Percentiles rank a stretch among this genome's conserved stretches.
Evolutionary conservation across 2,113 vertebrate species (phyloP).

Genomic region (Lonchura striata): DNA sequence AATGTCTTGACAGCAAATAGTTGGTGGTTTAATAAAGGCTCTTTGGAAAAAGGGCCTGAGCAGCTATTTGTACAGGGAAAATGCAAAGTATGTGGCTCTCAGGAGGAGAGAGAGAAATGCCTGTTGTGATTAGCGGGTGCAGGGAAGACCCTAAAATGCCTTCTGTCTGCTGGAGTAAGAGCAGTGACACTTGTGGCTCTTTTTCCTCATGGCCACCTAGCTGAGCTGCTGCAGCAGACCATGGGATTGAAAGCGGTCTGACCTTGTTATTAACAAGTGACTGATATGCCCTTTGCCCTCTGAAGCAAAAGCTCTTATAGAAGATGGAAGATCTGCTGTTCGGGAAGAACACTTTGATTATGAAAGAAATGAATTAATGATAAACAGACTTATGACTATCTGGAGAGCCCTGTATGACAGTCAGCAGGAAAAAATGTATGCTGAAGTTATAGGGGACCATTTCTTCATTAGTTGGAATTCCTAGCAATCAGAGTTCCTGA

Average conservation of each 20-base stretch:
- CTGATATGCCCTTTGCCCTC: not conserved
- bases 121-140: conserved; percentile 36
- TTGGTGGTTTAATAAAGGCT: conserved; percentile 81
- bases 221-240: not conserved
- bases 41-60: conserved; percentile 72
- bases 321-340: not conserved
- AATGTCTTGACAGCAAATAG: conserved; percentile 82
- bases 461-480: not conserved
- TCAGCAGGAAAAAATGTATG: not conserved
- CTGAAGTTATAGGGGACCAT: not conserved
- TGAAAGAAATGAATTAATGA: not conserved
- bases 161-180: not conserved
- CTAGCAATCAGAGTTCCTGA: not conserved
- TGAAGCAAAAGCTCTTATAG: not conserved
- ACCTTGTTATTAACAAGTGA: conserved; percentile 40
- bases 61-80: conserved; percentile 67
- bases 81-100: conserved; percentile 56
- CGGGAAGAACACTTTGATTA: not conserved
- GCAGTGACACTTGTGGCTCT: not conserved
- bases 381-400: not conserved
- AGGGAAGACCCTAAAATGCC: not conserved
- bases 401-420: not conserved
- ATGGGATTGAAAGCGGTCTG: not conserved
- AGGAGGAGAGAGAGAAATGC: conserved; percentile 33
- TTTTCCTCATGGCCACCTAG: not conserved